Percentiles rank a stretch among this genome's conserved stretches.
phyloP scores from a whole-genome alignment of 2,797 vertebrate genomes.

The Prunella strophiata region DNA sequence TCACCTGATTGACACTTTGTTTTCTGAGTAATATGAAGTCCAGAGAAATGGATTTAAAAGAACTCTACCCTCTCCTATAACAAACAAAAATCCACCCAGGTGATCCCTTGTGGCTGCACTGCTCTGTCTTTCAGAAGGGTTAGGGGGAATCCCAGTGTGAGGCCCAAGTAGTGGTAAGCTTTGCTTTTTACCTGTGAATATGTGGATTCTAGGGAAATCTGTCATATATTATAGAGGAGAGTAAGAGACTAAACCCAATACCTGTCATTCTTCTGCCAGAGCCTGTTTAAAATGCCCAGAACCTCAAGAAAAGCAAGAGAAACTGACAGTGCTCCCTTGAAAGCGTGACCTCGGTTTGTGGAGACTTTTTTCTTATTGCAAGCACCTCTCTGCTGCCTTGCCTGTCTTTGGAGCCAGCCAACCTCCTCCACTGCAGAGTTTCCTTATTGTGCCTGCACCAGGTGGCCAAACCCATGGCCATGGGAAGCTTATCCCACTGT shows the following conservation, averaged over 20 bases:
- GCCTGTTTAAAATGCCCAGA: neutral
- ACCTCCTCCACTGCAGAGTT: neutral
- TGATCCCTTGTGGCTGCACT: neutral
- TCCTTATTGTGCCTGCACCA: neutral
- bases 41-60: neutral
- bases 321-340: neutral
- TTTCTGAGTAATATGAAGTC: neutral
- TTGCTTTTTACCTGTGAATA: neutral
- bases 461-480: neutral
- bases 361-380: neutral
- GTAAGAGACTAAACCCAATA: neutral
- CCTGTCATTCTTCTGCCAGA: neutral
- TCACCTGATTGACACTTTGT: neutral
- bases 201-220: neutral
- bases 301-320: neutral
- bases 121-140: neutral
- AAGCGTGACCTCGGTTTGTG: rapidly evolving
- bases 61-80: rapidly evolving
- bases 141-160: rapidly evolving
- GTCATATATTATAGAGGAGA: neutral
- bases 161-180: neutral
- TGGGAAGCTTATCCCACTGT: neutral
- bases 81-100: neutral
- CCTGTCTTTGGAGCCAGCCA: neutral
- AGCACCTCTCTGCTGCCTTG: neutral